Evolutionary conservation across 2,888 invertebrate species (phyloP).

Genomic region (Drosophila greeni): DNA sequence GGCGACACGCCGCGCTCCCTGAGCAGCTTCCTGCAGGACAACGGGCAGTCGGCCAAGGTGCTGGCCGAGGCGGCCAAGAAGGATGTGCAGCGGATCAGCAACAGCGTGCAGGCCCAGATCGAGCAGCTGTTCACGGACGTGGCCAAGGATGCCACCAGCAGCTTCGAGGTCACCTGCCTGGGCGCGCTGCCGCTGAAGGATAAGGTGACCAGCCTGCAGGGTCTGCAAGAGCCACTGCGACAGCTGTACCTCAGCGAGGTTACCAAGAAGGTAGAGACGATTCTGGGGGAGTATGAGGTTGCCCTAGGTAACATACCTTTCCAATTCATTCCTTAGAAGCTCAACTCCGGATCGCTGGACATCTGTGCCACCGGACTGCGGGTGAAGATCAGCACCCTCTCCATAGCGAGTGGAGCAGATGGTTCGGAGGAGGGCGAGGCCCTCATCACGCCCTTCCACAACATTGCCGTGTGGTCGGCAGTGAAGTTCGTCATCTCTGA

Average conservation of each 20-base stretch:
- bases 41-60: conserved; percentile 64
- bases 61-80: conserved; percentile 73
- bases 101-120: conserved; percentile 91
- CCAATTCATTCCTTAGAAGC: conserved; percentile 65
- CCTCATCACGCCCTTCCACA: conserved; percentile 89
- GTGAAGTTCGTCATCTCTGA: conserved; percentile 89
- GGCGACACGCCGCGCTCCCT: conserved; percentile 75
- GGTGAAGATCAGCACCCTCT: conserved; percentile 80
- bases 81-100: conserved; percentile 80
- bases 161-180: conserved; percentile 88
- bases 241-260: conserved; percentile 82
- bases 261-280: conserved; percentile 70
- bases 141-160: conserved; percentile 83
- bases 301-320: background rate
- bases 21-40: conserved; percentile 72
- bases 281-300: background rate
- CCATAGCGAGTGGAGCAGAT: conserved; percentile 50
- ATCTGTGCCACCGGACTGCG: conserved; percentile 83
- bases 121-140: conserved; percentile 91
- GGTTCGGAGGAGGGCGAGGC: conserved; percentile 54
- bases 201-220: conserved; percentile 89
- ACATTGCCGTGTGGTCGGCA: conserved; percentile 96
- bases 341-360: conserved; percentile 75
- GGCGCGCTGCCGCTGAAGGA: conserved; percentile 88
- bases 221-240: conserved; percentile 88